These are phyloP conservation scores for Ctenosaura bakeri DNA, from an alignment of 2,797 vertebrate genomes.

Conservation along the genomic window DNA sequence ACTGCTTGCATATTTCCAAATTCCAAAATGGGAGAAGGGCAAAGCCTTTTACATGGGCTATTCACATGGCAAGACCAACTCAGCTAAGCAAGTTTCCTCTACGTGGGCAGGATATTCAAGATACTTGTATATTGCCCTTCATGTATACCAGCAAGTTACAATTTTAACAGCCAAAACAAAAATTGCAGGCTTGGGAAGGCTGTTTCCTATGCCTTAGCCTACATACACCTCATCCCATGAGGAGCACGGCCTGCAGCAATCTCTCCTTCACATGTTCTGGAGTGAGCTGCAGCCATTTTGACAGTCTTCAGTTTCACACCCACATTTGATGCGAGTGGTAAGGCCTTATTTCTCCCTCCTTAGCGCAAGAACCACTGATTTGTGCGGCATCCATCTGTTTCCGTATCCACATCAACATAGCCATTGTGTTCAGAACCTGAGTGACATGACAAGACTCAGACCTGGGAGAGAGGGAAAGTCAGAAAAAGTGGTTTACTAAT, in stretches of 20 bases:
- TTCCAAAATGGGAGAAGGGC: background rate
- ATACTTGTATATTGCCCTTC: constrained; percentile 26
- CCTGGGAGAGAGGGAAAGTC: background rate
- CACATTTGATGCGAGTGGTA: background rate
- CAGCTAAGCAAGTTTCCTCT: background rate
- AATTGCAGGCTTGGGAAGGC: background rate
- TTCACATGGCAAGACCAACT: background rate
- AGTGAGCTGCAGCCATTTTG: background rate
- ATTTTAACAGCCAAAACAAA: background rate
- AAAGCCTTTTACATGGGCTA: background rate
- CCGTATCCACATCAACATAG: constrained; percentile 32
- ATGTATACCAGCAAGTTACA: constrained; percentile 1
- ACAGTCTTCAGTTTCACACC: background rate
- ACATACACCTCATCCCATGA: background rate
- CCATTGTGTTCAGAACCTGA: constrained; percentile 49
- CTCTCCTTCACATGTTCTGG: background rate
- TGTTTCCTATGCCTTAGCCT: constrained; percentile 1
- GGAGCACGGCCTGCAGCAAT: no score
- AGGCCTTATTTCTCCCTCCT: background rate
- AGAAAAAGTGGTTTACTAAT: background rate
- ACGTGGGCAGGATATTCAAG: background rate
- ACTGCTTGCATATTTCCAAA: background rate
- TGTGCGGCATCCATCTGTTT: background rate
- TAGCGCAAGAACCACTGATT: constrained; percentile 8
- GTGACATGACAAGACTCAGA: constrained; percentile 12